phyloP scores from a whole-genome alignment of 30 jellyfish, hydroid and myxozoan species.

The Morbakka virulenta region DNA sequence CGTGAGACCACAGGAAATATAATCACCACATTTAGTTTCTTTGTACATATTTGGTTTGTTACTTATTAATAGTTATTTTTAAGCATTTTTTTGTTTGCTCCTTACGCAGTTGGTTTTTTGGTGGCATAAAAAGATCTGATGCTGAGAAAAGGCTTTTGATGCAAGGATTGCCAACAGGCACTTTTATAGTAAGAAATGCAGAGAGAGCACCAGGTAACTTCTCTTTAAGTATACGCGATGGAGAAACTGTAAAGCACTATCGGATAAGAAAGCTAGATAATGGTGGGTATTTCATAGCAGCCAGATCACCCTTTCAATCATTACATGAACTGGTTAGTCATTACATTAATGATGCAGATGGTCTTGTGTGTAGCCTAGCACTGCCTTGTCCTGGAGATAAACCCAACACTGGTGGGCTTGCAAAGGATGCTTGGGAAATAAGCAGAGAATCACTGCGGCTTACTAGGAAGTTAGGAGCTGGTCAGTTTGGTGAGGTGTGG shows the following conservation, averaged over 20 bases:
- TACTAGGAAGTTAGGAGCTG: conserved; percentile 89
- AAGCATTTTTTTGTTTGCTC: too few species aligned
- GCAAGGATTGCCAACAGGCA: conserved; percentile 92
- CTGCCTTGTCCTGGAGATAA: conserved; percentile 91
- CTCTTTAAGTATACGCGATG: conserved; percentile 91
- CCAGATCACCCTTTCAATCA: conserved; percentile 87
- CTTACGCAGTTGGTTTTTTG: conserved; percentile 91
- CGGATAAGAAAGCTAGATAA: conserved; percentile 86
- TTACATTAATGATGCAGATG: conserved; percentile 88
- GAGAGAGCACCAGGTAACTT: conserved; percentile 92
- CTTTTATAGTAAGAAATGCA: conserved; percentile 86
- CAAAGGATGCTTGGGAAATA: conserved; percentile 99
- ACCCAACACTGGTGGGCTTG: conserved; percentile 92
- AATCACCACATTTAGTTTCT: too few species aligned
- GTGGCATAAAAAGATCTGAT: conserved; percentile 89
- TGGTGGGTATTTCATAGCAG: conserved; percentile 96
- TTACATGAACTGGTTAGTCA: conserved; percentile 82
- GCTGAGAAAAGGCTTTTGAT: conserved; percentile 89
- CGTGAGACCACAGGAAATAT: too few species aligned
- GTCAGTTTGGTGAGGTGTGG: conserved; percentile 99
- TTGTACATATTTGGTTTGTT: not conserved
- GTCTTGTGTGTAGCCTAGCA: conserved; percentile 79
- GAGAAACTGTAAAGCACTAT: conserved; percentile 87
- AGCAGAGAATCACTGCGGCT: conserved; percentile 85
- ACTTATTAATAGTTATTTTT: not conserved